Base-by-base conservation (phyloP, 2,888 invertebrate genomes). In the Octonoba sinensis region DNA sequence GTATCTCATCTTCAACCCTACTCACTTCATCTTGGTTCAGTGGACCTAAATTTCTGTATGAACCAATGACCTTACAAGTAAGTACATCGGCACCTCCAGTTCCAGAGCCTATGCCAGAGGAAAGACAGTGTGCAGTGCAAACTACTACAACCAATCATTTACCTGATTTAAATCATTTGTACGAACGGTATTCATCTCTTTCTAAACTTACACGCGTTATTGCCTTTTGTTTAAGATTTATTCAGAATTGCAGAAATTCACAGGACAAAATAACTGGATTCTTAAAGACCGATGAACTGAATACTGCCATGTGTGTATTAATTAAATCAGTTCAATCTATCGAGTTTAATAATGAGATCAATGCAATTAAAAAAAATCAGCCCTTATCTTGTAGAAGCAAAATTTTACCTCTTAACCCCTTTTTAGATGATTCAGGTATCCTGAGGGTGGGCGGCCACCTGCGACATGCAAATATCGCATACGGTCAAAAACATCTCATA, bases 11-110 rank as follows among this genome's bases (percentile, higher is more conserved):
- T 0, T 27, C 56, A 1, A 73, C 84, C n/a, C 69, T 85, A 12
- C 46, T 69, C 2, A 36, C 69, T 18, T 15, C 60, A 3, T 20
- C 84, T 0, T 87, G 86, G 86, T 86, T 85, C 84, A 44, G 76
- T 11, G 86, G 87, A 15, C 87, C 87, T 3, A 36, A 44, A 13
- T 69, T 69, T 56, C 22, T 57, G 18, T 12, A 57, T 57, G 8
- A 57, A 3, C 15, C 57, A n/a, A 22, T 57, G 18, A 6, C 20
- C 46, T 22, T 57, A 57, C 69, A 57, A 57, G 2, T 22, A 69
- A 46, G 44, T 20, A 8, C 12, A 1, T 16, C 69, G 46, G 44
- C 16, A 57, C 69, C 16, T 15, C 15, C 20, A 69, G 13, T 57
- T 8, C 44, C 16, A 57, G 69, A 69, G 44, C n/a, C 54, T 51